Evolutionary conservation across 2,797 vertebrate species (phyloP).

Genomic region (Siniperca undulata): DNA sequence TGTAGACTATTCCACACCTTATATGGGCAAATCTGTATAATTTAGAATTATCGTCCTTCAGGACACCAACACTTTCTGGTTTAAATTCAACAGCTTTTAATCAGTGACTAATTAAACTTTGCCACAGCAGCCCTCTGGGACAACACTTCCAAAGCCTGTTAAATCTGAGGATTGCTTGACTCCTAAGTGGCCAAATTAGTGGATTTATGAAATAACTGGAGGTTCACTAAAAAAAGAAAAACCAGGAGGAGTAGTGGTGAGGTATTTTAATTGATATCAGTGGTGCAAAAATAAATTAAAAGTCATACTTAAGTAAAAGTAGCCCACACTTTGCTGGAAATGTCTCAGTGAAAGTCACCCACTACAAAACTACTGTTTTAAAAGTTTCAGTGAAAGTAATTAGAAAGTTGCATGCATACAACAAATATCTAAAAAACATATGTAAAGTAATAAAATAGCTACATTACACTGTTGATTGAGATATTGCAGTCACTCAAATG

Average conservation of each 20-base stretch:
- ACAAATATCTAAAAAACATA: neutral
- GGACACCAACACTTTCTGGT: slow-evolving; percentile 24
- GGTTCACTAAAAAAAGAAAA: slow-evolving; percentile 9
- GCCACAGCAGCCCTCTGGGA: slow-evolving; percentile 36
- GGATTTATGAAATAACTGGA: slow-evolving; percentile 35
- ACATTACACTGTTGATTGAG: neutral
- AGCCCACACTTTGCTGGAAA: neutral
- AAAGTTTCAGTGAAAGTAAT: neutral
- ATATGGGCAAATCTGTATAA: slow-evolving; percentile 19
- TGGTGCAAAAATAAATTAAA: neutral
- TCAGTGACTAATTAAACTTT: slow-evolving; percentile 58
- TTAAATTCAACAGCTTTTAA: slow-evolving; percentile 54
- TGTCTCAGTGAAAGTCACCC: neutral
- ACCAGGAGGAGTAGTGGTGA: neutral
- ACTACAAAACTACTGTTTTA: neutral
- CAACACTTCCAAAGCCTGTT: slow-evolving; percentile 32
- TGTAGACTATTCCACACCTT: slow-evolving; percentile 12
- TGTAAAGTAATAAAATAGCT: neutral
- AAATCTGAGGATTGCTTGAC: slow-evolving; percentile 33
- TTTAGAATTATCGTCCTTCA: slow-evolving; percentile 37
- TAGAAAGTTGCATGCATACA: neutral
- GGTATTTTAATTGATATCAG: slow-evolving; percentile 14
- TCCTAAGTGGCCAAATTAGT: slow-evolving; percentile 43
- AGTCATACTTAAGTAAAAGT: neutral
- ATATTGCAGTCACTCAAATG: neutral